A percentile compares a stretch with the other conserved stretches of the same genome.
These are phyloP conservation scores for Erinaceus europaeus DNA, from an alignment of 2,113 vertebrate genomes.

Conservation along the genomic window DNA sequence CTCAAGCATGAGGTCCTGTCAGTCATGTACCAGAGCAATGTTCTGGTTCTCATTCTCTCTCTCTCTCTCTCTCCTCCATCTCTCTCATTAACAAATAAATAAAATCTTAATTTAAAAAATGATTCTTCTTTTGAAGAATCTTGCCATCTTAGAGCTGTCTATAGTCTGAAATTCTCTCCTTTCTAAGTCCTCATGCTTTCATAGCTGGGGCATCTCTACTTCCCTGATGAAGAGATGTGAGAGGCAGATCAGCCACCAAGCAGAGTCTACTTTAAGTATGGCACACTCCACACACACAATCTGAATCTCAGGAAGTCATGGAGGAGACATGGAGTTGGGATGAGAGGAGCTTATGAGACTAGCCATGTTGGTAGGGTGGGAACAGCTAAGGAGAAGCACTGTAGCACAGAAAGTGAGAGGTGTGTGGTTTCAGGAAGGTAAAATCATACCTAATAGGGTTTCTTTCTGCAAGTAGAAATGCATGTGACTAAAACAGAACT, in stretches of 20 bases:
- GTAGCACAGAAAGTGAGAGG: neutral
- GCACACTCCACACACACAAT: neutral
- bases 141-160: neutral
- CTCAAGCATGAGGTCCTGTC: too few relatives aligned
- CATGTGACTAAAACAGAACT: slow-evolving; percentile 54
- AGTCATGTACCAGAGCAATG: too few relatives aligned
- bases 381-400: neutral
- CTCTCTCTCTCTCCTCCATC: too few relatives aligned
- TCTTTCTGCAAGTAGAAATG: slow-evolving; percentile 56
- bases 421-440: slow-evolving; percentile 56
- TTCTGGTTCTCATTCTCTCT: too few relatives aligned
- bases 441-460: slow-evolving; percentile 44
- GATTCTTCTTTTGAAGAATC: too few relatives aligned
- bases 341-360: neutral
- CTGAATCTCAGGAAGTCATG: neutral
- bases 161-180: neutral
- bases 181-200: neutral
- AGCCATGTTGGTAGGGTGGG: neutral
- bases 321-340: neutral
- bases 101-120: too few relatives aligned
- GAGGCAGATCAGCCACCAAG: neutral
- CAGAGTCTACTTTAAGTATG: neutral
- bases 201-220: neutral
- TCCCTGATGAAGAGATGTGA: neutral
- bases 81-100: too few relatives aligned